Percentiles rank a stretch among this genome's conserved stretches.
These are phyloP conservation scores for Hypselothyrea guttata DNA, from an alignment of 2,888 invertebrate genomes.

Conservation along the genomic window DNA sequence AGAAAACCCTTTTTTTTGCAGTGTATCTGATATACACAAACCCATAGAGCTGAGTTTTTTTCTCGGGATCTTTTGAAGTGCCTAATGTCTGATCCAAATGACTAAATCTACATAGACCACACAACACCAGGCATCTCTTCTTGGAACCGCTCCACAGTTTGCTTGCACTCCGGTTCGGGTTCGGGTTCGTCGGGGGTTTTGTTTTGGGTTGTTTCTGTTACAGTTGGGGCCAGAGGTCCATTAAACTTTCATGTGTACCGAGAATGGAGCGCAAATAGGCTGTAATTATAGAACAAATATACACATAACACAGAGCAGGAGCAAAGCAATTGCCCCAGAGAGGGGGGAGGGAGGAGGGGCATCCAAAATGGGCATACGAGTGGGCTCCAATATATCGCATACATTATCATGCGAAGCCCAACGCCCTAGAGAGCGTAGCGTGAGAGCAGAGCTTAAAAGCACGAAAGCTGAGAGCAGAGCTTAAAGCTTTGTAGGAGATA, in stretches of 20 bases:
- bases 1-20: too few relatives aligned
- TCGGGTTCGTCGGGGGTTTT: slow-evolving; percentile 5
- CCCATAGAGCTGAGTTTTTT: neutral
- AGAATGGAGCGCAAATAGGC: slow-evolving; percentile 69
- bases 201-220: slow-evolving; percentile 1
- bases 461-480: neutral
- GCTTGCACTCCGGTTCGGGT: neutral
- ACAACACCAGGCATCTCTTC: slow-evolving; percentile 34
- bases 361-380: slow-evolving; percentile 42
- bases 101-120: slow-evolving; percentile 40
- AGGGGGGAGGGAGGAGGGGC: slow-evolving; percentile 20
- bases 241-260: slow-evolving; percentile 66
- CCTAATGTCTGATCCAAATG: slow-evolving; percentile 51
- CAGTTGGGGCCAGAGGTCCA: slow-evolving; percentile 43
- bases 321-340: slow-evolving; percentile 1
- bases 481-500: neutral
- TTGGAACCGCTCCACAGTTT: slow-evolving; percentile 28
- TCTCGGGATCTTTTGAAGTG: slow-evolving; percentile 35
- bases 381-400: slow-evolving; percentile 19
- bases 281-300: slow-evolving; percentile 69
- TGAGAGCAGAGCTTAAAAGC: slow-evolving; percentile 1
- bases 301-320: slow-evolving; percentile 46
- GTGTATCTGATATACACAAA: neutral
- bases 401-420: slow-evolving; percentile 20
- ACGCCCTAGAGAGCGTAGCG: slow-evolving; percentile 21